Percentiles rank a stretch among this genome's conserved stretches.
Conservation (phyloP, 2,888 invertebrate genomes). For the Dyspetes luteomarginatus region DNA sequence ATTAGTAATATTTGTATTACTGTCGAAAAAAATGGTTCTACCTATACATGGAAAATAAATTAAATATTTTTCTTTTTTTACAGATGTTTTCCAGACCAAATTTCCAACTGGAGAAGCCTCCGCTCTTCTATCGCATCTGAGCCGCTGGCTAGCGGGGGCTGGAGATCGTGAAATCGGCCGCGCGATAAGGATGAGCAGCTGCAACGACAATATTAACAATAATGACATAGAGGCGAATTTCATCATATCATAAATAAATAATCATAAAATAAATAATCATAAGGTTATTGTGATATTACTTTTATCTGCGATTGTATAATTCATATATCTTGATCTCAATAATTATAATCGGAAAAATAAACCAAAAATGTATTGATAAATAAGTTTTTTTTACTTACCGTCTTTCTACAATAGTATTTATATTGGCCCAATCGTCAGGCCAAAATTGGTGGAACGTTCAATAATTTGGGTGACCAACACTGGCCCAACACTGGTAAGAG, state of each 20-base stretch:
- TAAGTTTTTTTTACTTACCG: background rate
- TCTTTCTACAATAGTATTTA: background rate
- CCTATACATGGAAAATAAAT: background rate
- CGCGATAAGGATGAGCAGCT: background rate
- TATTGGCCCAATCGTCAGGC: background rate
- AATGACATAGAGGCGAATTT: background rate
- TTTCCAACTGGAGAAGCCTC: background rate
- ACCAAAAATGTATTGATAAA: background rate
- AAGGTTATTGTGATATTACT: background rate
- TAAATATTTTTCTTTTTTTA: background rate
- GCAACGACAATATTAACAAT: background rate
- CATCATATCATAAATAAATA: background rate
- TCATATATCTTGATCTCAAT: too few relatives aligned
- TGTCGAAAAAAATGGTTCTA: background rate
- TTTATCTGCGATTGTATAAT: background rate
- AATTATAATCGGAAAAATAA: background rate
- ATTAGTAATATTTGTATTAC: background rate
- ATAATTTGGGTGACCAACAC: background rate
- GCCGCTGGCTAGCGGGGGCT: conserved; percentile 26
- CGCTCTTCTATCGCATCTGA: background rate
- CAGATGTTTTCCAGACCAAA: background rate
- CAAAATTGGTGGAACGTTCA: background rate
- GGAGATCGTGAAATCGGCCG: conserved; percentile 17
- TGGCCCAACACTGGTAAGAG: background rate
- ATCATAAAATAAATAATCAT: background rate